Percentiles rank a stretch among this genome's conserved stretches.
These are phyloP conservation scores for Micrastur ruficollis DNA, from an alignment of 2,797 vertebrate species.

Conservation along the genomic window DNA sequence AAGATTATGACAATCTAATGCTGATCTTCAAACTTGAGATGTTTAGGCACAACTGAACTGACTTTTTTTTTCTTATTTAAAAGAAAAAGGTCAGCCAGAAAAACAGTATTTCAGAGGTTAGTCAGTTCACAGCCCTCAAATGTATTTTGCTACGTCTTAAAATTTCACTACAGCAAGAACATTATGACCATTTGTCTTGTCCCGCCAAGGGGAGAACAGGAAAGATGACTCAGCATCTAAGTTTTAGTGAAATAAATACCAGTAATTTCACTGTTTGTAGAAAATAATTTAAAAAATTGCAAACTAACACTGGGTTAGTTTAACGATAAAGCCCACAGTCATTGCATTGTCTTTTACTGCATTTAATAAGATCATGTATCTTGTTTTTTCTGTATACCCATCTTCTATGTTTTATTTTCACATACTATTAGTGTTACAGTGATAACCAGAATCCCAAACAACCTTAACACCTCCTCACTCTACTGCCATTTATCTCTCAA, in stretches of 20 bases:
- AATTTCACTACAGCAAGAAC: neutral
- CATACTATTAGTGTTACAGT: rapidly evolving
- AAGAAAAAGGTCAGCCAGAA: neutral
- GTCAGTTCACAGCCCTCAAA: neutral
- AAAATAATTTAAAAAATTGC: neutral
- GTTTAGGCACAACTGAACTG: neutral
- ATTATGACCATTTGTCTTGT: neutral
- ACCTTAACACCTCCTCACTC: neutral
- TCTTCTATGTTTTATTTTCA: neutral
- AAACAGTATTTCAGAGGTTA: neutral
- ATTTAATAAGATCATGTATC: neutral
- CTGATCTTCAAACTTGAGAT: conserved; percentile 9
- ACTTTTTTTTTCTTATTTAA: neutral
- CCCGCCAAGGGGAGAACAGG: neutral
- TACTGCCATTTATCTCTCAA: neutral
- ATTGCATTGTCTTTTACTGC: neutral
- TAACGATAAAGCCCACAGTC: neutral
- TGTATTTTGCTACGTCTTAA: neutral
- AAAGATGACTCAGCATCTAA: neutral
- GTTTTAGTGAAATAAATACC: neutral
- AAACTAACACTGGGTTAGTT: neutral
- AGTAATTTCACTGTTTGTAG: neutral
- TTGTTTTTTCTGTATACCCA: neutral
- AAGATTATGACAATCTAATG: conserved; percentile 37
- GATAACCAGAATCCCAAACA: neutral